A percentile compares a stretch with the other conserved stretches of the same genome.
Conservation (phyloP, 2,888 invertebrate species). For the Deroplatys truncata region DNA sequence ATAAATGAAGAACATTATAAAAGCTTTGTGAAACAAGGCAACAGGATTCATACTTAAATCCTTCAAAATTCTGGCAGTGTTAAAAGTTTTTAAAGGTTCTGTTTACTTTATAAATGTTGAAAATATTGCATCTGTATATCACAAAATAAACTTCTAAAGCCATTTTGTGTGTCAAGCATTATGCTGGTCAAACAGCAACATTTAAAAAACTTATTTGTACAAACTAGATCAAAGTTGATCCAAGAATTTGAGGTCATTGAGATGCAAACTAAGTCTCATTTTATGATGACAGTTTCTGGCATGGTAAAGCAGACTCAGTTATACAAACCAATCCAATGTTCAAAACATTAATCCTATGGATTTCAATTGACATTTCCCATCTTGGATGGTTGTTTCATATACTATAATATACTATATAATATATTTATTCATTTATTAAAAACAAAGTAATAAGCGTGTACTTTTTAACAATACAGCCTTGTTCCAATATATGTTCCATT, state of each 20-base stretch:
- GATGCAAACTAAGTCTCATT: neutral
- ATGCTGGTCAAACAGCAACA: neutral
- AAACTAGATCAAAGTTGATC: neutral
- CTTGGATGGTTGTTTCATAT: constrained; percentile 21
- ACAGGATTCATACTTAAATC: neutral
- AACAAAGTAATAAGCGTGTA: constrained; percentile 22
- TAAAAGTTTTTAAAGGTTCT: neutral
- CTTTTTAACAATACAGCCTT: constrained; percentile 16
- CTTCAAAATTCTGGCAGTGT: neutral
- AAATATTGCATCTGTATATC: neutral
- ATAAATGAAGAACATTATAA: neutral
- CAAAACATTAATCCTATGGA: constrained; percentile 23
- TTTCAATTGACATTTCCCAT: constrained; percentile 24
- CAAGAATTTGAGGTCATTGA: neutral
- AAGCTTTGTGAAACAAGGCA: neutral
- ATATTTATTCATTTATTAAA: constrained; percentile 8
- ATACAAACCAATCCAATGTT: constrained; percentile 11
- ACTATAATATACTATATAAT: constrained; percentile 10
- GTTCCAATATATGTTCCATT: neutral
- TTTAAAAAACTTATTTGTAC: neutral
- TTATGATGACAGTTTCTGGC: neutral
- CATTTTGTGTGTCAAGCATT: neutral
- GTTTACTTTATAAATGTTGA: neutral
- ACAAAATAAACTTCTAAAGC: neutral
- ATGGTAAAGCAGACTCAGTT: neutral